Evolutionary conservation across 2,888 invertebrate species (phyloP).

Genomic region (Lymantria monacha): DNA sequence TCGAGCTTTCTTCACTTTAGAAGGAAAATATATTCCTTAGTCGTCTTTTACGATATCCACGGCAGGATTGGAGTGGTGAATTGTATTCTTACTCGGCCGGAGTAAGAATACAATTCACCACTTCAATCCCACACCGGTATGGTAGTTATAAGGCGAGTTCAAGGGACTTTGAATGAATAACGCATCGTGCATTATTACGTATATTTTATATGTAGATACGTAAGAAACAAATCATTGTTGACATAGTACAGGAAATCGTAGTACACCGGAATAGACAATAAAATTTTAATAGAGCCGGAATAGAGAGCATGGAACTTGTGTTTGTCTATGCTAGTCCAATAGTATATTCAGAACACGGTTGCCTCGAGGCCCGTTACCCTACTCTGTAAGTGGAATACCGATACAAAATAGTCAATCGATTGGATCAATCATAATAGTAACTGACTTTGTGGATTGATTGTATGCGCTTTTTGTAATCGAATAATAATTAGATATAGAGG

Average conservation of each 20-base stretch:
- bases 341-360: constrained; percentile 53
- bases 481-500: no score
- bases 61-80: no score
- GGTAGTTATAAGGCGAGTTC: no score
- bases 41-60: no score
- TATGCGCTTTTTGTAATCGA: constrained; percentile 4
- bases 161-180: not conserved
- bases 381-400: constrained; percentile 60
- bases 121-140: no score
- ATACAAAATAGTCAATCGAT: constrained; percentile 48
- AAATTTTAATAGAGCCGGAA: constrained; percentile 1
- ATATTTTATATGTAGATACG: not conserved
- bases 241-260: constrained; percentile 17
- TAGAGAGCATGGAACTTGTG: constrained; percentile 5
- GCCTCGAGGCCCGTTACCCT: constrained; percentile 58
- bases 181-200: not conserved
- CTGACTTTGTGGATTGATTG: constrained; percentile 32
- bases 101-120: no score
- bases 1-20: no score
- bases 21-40: no score
- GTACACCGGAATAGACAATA: constrained; percentile 9
- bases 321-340: constrained; percentile 30
- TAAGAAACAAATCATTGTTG: constrained; percentile 13
- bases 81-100: no score
- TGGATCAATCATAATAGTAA: constrained; percentile 43